A percentile compares a stretch with the other conserved stretches of the same genome.
Conservation (phyloP, 2,797 vertebrate genomes). For the Thripadectes ignobilis region DNA sequence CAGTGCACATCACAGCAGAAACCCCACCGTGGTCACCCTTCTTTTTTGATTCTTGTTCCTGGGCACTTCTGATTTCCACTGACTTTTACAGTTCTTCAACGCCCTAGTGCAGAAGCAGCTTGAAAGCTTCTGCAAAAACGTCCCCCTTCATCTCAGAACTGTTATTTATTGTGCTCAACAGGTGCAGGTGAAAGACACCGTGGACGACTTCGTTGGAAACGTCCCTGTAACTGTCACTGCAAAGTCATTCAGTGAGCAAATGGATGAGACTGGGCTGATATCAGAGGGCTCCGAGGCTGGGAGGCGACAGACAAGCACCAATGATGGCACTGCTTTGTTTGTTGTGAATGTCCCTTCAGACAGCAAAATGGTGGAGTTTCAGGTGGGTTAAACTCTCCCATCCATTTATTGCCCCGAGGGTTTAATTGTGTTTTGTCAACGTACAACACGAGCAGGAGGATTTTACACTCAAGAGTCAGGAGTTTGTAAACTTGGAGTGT, state of each 20-base stretch:
- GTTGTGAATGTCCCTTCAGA: constrained; percentile 77
- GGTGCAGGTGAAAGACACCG: constrained; percentile 87
- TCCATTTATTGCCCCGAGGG: not conserved
- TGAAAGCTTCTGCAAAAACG: not conserved
- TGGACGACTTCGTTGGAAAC: constrained; percentile 66
- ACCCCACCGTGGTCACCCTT: not conserved
- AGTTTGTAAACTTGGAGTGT: not conserved
- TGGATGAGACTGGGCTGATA: not conserved
- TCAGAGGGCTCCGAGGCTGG: not conserved
- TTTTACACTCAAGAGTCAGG: not conserved
- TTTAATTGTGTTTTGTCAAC: constrained; percentile 8
- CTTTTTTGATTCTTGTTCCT: not conserved
- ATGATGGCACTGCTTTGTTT: constrained; percentile 82
- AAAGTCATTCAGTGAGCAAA: constrained; percentile 26
- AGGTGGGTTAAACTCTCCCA: constrained; percentile 74
- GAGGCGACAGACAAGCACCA: not conserved
- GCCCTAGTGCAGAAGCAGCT: not conserved
- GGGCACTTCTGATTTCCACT: not conserved
- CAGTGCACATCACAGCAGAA: not conserved
- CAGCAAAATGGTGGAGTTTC: constrained; percentile 65
- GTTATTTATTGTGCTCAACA: constrained; percentile 50
- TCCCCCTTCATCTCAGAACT: not conserved
- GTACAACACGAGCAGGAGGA: not conserved
- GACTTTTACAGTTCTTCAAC: not conserved
- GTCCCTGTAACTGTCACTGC: constrained; percentile 74